Evolutionary conservation across 2,113 vertebrate species (phyloP), one percentile per base, ranked within the genome.

Genomic region (Carassius auratus): DNA sequence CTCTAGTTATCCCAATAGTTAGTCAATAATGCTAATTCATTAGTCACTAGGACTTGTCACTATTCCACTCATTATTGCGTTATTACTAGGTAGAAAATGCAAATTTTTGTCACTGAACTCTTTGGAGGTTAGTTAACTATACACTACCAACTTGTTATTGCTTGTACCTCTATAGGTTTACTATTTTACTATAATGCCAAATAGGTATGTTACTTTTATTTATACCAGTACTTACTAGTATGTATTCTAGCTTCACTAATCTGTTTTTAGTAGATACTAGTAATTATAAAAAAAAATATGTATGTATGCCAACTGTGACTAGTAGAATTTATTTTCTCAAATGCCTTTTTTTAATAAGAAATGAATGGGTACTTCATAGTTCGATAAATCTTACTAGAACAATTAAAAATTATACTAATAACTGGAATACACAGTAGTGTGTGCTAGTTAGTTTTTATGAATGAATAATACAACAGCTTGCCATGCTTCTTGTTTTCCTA

Each of bases 401-500:
- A 8, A 15, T 36, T 19, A 36, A 69, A 8, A 36, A 69, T 69
- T 15, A 15, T 36, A 36, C 66, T 69, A 69, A 4, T 33, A 69
- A 3, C 30, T 19, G 30, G 38, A 42, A 42, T 69, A 19, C 64
- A 36, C 64, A 36, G 8, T 10, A 42, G 68, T 38, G 17, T 12
- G 23, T 48, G 5, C 5, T 48, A 14, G 38, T 48, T 74, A 23
- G 12, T 14, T 48, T 74, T 48, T 23, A 74, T 12, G 4, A 8
- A 23, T 74, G 3, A 74, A 26, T 48, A 48, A 48, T 74, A 75
- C 50, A 50, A 50, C 1, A 75, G 71, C 71, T 75, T 75, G 71
- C 71, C 71, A 75, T 75, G 42, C n/a, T 50, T 75, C 42, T 48
- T 23, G 3, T 8, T 75, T 48, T 75, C 71, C n/a, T 75, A 15